A percentile compares a stretch with the other conserved stretches of the same genome.
Conservation (phyloP, 2,888 invertebrate genomes). For the Hemithea aestivaria region DNA sequence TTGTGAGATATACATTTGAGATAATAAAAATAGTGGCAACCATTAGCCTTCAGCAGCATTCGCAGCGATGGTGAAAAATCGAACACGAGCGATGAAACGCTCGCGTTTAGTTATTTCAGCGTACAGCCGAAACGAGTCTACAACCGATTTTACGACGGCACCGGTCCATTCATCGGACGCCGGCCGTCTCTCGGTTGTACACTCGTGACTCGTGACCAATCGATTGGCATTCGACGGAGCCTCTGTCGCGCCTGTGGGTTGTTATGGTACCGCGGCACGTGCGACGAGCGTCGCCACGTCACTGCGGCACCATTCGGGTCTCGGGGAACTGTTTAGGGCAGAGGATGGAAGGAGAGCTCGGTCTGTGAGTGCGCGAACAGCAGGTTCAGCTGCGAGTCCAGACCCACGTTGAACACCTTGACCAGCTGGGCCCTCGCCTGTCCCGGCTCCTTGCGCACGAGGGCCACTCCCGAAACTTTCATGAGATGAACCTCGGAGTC, state of each 20-base stretch:
- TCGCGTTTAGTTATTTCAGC: slow-evolving; percentile 27
- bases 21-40: slow-evolving; percentile 3
- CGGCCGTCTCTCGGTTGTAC: slow-evolving; percentile 52
- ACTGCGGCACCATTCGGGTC: slow-evolving; percentile 60
- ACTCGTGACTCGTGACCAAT: slow-evolving; percentile 61
- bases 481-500: slow-evolving; percentile 81
- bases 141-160: slow-evolving; percentile 44
- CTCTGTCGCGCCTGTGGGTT: slow-evolving; percentile 65
- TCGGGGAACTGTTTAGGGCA: slow-evolving; percentile 54
- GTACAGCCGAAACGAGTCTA: slow-evolving; percentile 33
- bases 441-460: slow-evolving; percentile 81
- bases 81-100: slow-evolving; percentile 30
- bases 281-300: slow-evolving; percentile 31
- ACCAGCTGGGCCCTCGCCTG: slow-evolving; percentile 74
- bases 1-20: too few species aligned
- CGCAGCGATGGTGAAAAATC: slow-evolving; percentile 6
- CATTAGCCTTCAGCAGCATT: slow-evolving; percentile 18
- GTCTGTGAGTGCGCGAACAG: slow-evolving; percentile 82
- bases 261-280: slow-evolving; percentile 54
- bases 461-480: slow-evolving; percentile 83
- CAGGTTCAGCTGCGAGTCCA: slow-evolving; percentile 83
- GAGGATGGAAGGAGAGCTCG: slow-evolving; percentile 81
- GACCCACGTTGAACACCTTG: slow-evolving; percentile 82
- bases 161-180: slow-evolving; percentile 26
- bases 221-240: slow-evolving; percentile 66